Evolutionary conservation across 2,888 invertebrate species (phyloP).

Genomic region (Andrena hattorfiana): DNA sequence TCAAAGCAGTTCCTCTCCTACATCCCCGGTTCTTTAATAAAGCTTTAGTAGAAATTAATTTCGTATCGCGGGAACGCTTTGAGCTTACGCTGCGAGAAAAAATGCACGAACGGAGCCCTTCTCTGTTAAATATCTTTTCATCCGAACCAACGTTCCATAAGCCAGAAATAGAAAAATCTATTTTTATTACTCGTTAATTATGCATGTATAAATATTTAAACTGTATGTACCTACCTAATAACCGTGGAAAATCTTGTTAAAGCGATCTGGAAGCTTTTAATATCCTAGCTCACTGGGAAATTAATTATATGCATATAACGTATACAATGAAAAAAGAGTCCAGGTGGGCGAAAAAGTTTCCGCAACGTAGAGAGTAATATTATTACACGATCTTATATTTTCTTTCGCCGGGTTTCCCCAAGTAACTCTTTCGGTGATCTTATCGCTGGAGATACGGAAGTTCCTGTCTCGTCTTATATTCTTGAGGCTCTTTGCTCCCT

Average conservation of each 20-base stretch:
- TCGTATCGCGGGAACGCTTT: background rate
- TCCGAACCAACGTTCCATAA: background rate
- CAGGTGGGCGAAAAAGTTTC: background rate
- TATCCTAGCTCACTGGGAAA: slow-evolving; percentile 13
- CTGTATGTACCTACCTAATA: background rate
- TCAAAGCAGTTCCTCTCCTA: background rate
- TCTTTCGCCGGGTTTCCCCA: background rate
- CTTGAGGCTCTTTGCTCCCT: slow-evolving; percentile 36
- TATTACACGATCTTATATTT: slow-evolving; percentile 13
- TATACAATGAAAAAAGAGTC: no score
- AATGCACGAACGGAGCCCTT: background rate
- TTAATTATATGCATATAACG: slow-evolving; percentile 9
- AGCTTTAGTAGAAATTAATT: background rate
- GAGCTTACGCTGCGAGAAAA: background rate
- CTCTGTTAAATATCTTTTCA: background rate
- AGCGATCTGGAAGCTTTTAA: slow-evolving; percentile 3
- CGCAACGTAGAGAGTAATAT: slow-evolving; percentile 36
- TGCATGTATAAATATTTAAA: slow-evolving; percentile 14
- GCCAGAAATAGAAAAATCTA: background rate
- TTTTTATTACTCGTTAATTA: background rate
- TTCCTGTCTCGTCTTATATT: slow-evolving; percentile 39
- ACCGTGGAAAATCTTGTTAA: background rate
- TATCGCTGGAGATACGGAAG: slow-evolving; percentile 39
- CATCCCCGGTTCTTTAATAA: background rate
- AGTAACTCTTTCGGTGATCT: slow-evolving; percentile 41